Evolutionary conservation across 2,797 vertebrate species (phyloP).

Genomic region (Lutjanus campechanus): DNA sequence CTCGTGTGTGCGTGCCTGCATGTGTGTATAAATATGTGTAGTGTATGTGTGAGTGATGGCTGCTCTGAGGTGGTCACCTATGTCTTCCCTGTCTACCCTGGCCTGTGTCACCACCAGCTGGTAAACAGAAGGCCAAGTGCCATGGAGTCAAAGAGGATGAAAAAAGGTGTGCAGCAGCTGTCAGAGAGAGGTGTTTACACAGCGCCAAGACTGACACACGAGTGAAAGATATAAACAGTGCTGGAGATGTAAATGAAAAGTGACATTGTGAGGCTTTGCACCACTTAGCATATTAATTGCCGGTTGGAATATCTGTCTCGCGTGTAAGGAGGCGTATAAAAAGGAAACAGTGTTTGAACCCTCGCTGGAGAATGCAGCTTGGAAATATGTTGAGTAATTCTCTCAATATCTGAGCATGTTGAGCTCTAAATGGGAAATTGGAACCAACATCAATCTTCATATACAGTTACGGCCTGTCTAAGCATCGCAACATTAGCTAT

Average conservation of each 20-base stretch:
- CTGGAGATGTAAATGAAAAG: slow-evolving; percentile 77
- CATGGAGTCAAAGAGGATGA: slow-evolving; percentile 40
- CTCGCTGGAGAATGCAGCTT: slow-evolving; percentile 23
- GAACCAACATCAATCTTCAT: slow-evolving; percentile 29
- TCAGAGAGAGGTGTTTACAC: slow-evolving; percentile 71
- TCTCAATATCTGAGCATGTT: slow-evolving; percentile 39
- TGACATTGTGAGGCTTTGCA: slow-evolving; percentile 77
- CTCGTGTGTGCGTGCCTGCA: slow-evolving; percentile 1
- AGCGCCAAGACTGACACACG: slow-evolving; percentile 51
- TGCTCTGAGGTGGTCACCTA: slow-evolving; percentile 58
- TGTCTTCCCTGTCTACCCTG: slow-evolving; percentile 44
- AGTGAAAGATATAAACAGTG: slow-evolving; percentile 62
- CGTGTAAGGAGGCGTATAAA: slow-evolving; percentile 38
- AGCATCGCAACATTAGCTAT: slow-evolving; percentile 13
- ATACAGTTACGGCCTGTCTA: slow-evolving; percentile 19
- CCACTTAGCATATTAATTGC: slow-evolving; percentile 78
- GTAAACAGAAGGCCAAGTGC: slow-evolving; percentile 64
- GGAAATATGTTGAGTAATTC: slow-evolving; percentile 54
- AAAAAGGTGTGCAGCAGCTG: slow-evolving; percentile 66
- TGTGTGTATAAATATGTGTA: slow-evolving; percentile 13
- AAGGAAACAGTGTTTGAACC: slow-evolving; percentile 53
- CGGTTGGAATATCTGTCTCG: slow-evolving; percentile 59
- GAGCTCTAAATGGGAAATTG: slow-evolving; percentile 27
- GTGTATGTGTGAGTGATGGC: slow-evolving; percentile 50
- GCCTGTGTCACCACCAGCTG: slow-evolving; percentile 57